A percentile compares a stretch with the other conserved stretches of the same genome.
Conservation (phyloP, 2,113 vertebrate genomes). For the Spea multiplicata region DNA sequence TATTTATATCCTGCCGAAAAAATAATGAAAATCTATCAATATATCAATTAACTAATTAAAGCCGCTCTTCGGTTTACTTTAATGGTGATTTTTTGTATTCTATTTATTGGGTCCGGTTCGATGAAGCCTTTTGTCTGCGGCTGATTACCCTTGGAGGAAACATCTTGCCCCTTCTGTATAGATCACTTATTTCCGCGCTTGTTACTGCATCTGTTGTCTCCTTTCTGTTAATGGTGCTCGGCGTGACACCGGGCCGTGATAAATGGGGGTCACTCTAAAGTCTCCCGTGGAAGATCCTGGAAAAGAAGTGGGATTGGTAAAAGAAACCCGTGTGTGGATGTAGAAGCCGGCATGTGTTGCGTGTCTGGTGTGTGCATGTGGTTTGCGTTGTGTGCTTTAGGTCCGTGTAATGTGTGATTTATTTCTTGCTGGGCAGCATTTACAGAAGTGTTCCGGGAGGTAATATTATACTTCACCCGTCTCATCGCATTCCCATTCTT, state of each 20-base stretch:
- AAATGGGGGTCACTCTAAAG: slow-evolving; percentile 86
- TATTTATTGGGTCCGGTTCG: too few relatives aligned
- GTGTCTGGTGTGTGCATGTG: not conserved
- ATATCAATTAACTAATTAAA: too few relatives aligned
- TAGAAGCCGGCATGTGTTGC: slow-evolving; percentile 3
- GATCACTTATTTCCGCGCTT: slow-evolving; percentile 71
- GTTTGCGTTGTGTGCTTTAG: slow-evolving; percentile 2
- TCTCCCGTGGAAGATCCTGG: slow-evolving; percentile 71
- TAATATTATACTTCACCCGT: not conserved
- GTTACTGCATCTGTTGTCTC: slow-evolving; percentile 89
- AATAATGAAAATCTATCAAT: too few relatives aligned
- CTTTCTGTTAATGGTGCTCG: slow-evolving; percentile 93
- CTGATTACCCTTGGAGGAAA: not conserved
- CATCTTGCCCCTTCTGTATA: slow-evolving; percentile 3
- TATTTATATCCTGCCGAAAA: too few relatives aligned
- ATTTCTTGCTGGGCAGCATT: not conserved
- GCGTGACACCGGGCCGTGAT: slow-evolving; percentile 91
- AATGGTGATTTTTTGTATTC: too few relatives aligned
- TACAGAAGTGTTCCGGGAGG: not conserved
- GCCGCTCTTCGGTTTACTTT: too few relatives aligned
- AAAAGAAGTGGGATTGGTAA: slow-evolving; percentile 50
- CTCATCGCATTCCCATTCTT: too few relatives aligned
- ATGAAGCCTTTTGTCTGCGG: too few relatives aligned
- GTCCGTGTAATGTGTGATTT: not conserved
- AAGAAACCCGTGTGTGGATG: slow-evolving; percentile 11